phyloP scores from a whole-genome alignment of 2,113 vertebrate species.

The Chrysemys picta region DNA sequence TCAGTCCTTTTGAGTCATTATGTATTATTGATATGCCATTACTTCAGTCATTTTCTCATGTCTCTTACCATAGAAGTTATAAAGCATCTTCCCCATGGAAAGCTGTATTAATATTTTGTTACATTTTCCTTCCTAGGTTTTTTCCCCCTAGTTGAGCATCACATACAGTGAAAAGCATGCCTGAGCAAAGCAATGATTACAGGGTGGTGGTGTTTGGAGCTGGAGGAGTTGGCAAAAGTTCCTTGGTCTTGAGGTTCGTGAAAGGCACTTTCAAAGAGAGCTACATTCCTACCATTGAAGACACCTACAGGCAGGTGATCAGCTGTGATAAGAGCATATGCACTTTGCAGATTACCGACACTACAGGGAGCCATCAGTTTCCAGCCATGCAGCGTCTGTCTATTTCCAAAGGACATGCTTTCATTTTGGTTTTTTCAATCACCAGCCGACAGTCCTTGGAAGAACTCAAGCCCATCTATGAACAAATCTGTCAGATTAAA shows the following conservation, averaged over 20 bases:
- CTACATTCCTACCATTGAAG: slow-evolving; percentile 87
- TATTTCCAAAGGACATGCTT: slow-evolving; percentile 87
- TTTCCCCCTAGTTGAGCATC: not conserved
- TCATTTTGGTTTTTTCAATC: slow-evolving; percentile 86
- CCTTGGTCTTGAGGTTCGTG: slow-evolving; percentile 84
- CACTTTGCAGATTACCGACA: slow-evolving; percentile 88
- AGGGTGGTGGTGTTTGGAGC: slow-evolving; percentile 87
- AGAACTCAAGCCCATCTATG: slow-evolving; percentile 86
- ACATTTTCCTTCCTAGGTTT: slow-evolving; percentile 54
- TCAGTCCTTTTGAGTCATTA: not conserved
- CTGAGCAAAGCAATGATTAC: slow-evolving; percentile 88
- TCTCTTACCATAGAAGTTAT: not conserved
- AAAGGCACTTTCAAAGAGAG: slow-evolving; percentile 88
- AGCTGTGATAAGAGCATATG: slow-evolving; percentile 89
- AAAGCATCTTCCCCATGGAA: rapidly evolving
- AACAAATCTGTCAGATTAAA: slow-evolving; percentile 88
- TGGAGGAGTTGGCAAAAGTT: slow-evolving; percentile 87
- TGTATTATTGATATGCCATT: not conserved
- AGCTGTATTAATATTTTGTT: not conserved
- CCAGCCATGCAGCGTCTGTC: slow-evolving; percentile 88
- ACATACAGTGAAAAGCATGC: slow-evolving; percentile 74
- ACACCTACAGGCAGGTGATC: slow-evolving; percentile 88
- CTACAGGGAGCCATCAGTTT: slow-evolving; percentile 87
- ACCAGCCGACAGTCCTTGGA: slow-evolving; percentile 86
- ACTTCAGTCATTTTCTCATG: not conserved